Evolutionary conservation across 2,113 vertebrate species (phyloP), one percentile per base, ranked within the genome.

Genomic region (Caloenas nicobarica): DNA sequence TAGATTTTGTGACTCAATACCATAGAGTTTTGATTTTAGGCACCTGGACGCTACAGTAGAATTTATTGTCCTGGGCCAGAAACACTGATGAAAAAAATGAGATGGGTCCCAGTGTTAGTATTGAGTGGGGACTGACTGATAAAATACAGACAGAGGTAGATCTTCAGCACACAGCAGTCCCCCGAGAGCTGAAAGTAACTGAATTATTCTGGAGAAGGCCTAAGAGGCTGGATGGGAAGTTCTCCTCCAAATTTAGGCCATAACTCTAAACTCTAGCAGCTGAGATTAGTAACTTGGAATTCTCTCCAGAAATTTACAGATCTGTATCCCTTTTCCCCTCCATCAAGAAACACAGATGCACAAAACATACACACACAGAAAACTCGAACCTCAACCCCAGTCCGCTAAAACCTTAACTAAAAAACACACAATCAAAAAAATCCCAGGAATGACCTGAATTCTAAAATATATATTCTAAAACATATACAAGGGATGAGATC

Each of bases 31-130:
- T 62, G 36, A 81, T n/a, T 80, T 73, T 66, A 78, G 76, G 29
- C 46, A 88, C 13, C 17, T 25, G 46, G n/a, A 73, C 51, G 51
- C 25, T 62, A 40, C 33, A 57, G 36, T 5, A 54, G 28, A 62
- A 70, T 71, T 91, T 89, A 51, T 13, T 51, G 38, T 62, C 28
- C 80, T 70, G 42, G 40, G 65, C 12, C 29, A 60, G 79, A 86
- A 90, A 36, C 13, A 48, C 15, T 13, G 29, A 72, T 13, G 26
- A 36, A 28, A 82, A 78, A 77, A 54, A 61, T 28, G 3, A 46
- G 15, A 33, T 46, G 29, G 46, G 1, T 76, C 14, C 34, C 7
- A 3, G 4, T 42, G 4, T 38, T 68, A 72, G 23, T 0, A 0
- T 2, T 86, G 57, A 76, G 34, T 9, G 6, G 16, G 8, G 36